These are phyloP conservation scores for Dendrocopos noguchii DNA, from an alignment of 2,113 vertebrate species.

Conservation along the genomic window DNA sequence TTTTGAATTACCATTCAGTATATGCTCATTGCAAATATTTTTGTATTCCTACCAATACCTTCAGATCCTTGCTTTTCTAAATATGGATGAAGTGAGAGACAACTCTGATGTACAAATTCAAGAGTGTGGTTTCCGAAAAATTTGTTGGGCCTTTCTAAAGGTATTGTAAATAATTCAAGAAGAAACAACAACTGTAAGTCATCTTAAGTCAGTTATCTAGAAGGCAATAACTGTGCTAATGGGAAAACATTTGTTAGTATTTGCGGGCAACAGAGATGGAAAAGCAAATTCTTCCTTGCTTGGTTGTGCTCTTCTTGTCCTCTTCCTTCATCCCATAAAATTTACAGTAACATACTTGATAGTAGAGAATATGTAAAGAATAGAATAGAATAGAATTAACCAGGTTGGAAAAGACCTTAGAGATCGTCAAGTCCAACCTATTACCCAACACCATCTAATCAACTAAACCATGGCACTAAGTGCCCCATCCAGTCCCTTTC, in stretches of 20 bases:
- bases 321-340: background rate
- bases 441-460: too few species aligned
- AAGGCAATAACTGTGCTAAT: background rate
- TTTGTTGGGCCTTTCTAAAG: conserved; percentile 98
- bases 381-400: background rate
- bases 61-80: conserved; percentile 91
- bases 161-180: conserved; percentile 69
- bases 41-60: conserved; percentile 28
- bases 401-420: too few species aligned
- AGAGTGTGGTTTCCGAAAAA: conserved; percentile 86
- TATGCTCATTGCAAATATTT: background rate
- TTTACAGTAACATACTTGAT: background rate
- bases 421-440: too few species aligned
- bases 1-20: background rate
- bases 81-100: conserved; percentile 83
- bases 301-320: background rate
- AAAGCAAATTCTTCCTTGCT: background rate
- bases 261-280: background rate
- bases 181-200: background rate
- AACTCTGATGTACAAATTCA: conserved; percentile 76
- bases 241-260: background rate
- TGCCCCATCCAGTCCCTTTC: too few species aligned
- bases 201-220: background rate
- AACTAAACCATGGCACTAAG: too few species aligned
- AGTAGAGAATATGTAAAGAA: background rate